Evolutionary conservation across 2,888 invertebrate genomes (phyloP), one percentile per base, ranked within the genome.

Genomic region (Pterostichus madidus): DNA sequence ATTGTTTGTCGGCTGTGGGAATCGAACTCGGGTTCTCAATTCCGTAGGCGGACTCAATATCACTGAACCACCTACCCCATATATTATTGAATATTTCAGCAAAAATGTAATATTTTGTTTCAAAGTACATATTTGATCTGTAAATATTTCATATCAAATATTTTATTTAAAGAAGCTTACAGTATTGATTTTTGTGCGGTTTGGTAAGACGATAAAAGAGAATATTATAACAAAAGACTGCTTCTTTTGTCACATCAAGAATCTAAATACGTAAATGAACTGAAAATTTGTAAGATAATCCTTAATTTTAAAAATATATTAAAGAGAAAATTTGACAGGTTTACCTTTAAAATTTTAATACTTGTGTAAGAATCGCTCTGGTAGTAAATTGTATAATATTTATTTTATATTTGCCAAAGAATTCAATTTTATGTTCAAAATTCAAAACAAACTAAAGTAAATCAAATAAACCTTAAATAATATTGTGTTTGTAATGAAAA

Each of bases 221-320:
- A 35, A 35, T 11, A 64, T 31, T 5, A 32, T 32, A 64, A 64
- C 64, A 64, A 64, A 64, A 35, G 31, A 13, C 11, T 24, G 2
- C 13, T 32, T 64, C 64, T n/a, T 64, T 32, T 64, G 35, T 64
- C 5, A 35, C 35, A 64, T 35, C 10, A 15, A 11, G 7, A n/a
- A 31, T 59, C 13, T 64, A 32, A 64, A 64, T 64, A 35, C 64
- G 64, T 35, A 35, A 64, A 64, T 64, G 64, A 64, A 64, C n/a
- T 31, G 13, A 35, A 35, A 64, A 35, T 35, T 64, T 31, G 35
- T 64, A 11, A 35, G 35, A 35, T 64, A 64, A 64, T 32, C 3
- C 11, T 35, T 64, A 32, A 64, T 52, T 52, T 52, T n/a, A 52
- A 11, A n/a, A 13, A 1, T 8, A 2, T n/a, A 3, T 52, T 8